A percentile compares a stretch with the other conserved stretches of the same genome.
These are phyloP conservation scores for Pelobates cultripes DNA, from an alignment of 2,797 vertebrate species.

Conservation along the genomic window DNA sequence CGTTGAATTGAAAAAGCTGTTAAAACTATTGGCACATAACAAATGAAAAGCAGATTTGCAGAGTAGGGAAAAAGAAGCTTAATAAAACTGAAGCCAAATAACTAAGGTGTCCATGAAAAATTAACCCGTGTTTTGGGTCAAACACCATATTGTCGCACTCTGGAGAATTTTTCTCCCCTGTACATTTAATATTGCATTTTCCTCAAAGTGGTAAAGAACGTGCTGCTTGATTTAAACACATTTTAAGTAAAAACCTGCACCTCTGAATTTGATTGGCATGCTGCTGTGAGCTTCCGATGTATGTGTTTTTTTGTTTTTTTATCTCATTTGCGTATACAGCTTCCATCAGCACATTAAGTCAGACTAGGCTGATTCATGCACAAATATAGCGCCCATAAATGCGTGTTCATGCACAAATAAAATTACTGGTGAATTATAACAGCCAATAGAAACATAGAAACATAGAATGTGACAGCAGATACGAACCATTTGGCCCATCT, in stretches of 20 bases:
- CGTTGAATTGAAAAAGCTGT: constrained; percentile 61
- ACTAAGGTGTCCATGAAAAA: constrained; percentile 46
- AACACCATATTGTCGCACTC: constrained; percentile 37
- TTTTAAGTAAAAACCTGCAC: constrained; percentile 24
- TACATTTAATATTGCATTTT: constrained; percentile 32
- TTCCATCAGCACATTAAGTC: constrained; percentile 46
- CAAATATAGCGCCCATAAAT: constrained; percentile 52
- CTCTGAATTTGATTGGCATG: constrained; percentile 42
- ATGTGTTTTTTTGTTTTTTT: background rate
- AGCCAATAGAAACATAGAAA: no score
- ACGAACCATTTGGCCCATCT: no score
- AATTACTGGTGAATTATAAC: constrained; percentile 42
- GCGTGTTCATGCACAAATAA: constrained; percentile 51
- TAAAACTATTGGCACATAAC: constrained; percentile 66
- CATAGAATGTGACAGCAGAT: no score
- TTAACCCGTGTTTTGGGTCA: constrained; percentile 50
- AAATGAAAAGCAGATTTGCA: constrained; percentile 62
- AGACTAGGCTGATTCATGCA: constrained; percentile 49
- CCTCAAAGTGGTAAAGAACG: constrained; percentile 23
- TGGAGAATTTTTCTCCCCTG: constrained; percentile 33
- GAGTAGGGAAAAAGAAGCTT: constrained; percentile 62
- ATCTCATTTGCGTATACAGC: constrained; percentile 24
- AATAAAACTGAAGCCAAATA: constrained; percentile 57
- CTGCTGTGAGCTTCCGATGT: constrained; percentile 5
- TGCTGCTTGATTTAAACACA: constrained; percentile 33